A percentile compares a stretch with the other conserved stretches of the same genome.
Conservation (phyloP, 2,888 invertebrate genomes). For the Macropis europaea region DNA sequence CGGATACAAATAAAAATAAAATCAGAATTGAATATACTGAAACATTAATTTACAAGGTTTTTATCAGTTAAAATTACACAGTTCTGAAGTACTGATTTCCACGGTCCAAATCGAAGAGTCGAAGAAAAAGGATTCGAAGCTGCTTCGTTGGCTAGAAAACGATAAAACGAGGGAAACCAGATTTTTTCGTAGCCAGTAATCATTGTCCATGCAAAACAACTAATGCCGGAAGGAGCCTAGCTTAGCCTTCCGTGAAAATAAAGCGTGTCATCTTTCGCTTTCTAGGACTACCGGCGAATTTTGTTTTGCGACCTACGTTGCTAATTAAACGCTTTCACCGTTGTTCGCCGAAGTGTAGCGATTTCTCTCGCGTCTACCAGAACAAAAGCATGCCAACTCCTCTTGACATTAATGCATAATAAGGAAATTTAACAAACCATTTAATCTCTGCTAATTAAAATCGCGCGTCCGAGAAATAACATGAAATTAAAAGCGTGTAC, state of each 20-base stretch:
- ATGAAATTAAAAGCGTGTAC: no score
- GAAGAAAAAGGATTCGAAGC: not conserved
- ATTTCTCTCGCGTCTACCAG: slow-evolving; percentile 40
- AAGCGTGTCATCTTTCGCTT: slow-evolving; percentile 52
- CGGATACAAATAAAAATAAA: no score
- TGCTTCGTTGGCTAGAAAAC: not conserved
- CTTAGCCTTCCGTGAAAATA: slow-evolving; percentile 38
- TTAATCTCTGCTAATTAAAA: slow-evolving; percentile 14
- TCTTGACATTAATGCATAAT: slow-evolving; percentile 10
- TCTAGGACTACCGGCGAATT: slow-evolving; percentile 40
- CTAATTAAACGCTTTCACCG: slow-evolving; percentile 56
- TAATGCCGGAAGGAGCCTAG: slow-evolving; percentile 27
- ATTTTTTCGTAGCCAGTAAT: slow-evolving; percentile 10
- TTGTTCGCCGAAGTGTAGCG: slow-evolving; percentile 44
- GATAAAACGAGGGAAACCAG: slow-evolving; percentile 4
- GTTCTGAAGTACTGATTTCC: no score
- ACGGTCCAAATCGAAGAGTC: not conserved
- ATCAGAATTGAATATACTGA: no score
- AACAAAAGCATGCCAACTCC: slow-evolving; percentile 20
- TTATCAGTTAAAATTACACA: no score
- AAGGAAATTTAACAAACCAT: slow-evolving; percentile 12
- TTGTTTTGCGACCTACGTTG: slow-evolving; percentile 37
- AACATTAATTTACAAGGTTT: no score
- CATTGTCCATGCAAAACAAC: slow-evolving; percentile 17
- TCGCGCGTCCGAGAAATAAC: no score